phyloP scores from a whole-genome alignment of 2,888 invertebrate species.

The Leucophenga maculata region DNA sequence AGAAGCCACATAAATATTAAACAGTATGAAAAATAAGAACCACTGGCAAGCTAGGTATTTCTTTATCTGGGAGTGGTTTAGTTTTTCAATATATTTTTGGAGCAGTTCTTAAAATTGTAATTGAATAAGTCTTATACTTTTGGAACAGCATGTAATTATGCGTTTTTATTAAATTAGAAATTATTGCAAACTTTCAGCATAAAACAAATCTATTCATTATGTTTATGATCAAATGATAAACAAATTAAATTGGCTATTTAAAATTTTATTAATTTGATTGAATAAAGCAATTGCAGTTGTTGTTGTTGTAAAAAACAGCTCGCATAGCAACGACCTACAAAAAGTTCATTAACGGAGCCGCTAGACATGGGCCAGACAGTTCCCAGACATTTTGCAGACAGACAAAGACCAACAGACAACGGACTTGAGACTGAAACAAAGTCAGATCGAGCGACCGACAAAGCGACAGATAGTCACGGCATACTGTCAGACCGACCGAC shows the following conservation, averaged over 20 bases:
- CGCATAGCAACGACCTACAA: constrained; percentile 72
- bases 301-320: constrained; percentile 36
- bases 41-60: no score
- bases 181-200: no score
- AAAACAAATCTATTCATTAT: no score
- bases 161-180: no score
- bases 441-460: constrained; percentile 31
- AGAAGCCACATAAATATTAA: no score
- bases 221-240: constrained; percentile 7
- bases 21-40: no score
- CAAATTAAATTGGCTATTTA: not conserved
- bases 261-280: not conserved
- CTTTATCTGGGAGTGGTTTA: no score
- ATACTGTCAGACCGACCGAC: constrained; percentile 34
- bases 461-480: constrained; percentile 34
- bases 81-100: no score
- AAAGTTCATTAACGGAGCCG: constrained; percentile 72
- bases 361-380: constrained; percentile 73
- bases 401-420: constrained; percentile 36
- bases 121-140: no score
- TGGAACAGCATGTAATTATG: no score
- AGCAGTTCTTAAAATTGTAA: no score
- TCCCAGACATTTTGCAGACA: constrained; percentile 66
- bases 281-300: constrained; percentile 27
- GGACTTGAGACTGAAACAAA: no score